Percentiles rank a stretch among this genome's conserved stretches.
Conservation (phyloP, 1,140 invertebrate genomes). For the Cydia fagiglandana region DNA sequence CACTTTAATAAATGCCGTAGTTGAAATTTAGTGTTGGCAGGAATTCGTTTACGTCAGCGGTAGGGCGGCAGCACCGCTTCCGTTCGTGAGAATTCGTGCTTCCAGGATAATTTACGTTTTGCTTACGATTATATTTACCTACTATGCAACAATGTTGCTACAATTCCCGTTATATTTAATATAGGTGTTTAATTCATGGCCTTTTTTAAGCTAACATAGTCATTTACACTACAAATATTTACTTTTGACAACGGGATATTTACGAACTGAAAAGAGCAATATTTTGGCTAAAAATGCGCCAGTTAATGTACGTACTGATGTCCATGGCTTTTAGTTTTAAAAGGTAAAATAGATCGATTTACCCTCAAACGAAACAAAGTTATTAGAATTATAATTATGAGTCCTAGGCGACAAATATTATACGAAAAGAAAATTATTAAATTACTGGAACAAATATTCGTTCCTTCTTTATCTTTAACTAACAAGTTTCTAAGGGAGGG, state of each 20-base stretch:
- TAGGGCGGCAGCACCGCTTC: background rate
- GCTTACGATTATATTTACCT: slow-evolving; percentile 5
- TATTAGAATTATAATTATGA: too few species aligned
- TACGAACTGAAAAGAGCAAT: too few species aligned
- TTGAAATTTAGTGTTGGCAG: background rate
- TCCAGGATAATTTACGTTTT: background rate
- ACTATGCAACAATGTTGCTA: slow-evolving; percentile 6
- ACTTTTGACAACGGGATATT: too few species aligned
- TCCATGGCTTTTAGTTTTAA: too few species aligned
- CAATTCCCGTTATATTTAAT: background rate
- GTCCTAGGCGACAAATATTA: too few species aligned
- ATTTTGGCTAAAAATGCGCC: too few species aligned
- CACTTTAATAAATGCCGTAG: background rate
- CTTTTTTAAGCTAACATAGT: too few species aligned
- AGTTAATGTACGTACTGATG: too few species aligned
- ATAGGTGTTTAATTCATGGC: background rate
- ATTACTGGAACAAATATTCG: background rate
- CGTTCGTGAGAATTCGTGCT: background rate
- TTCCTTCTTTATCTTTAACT: background rate
- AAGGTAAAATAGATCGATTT: too few species aligned
- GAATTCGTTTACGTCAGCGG: slow-evolving; percentile 14
- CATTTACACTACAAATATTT: too few species aligned
- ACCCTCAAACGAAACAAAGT: too few species aligned
- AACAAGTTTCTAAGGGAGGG: background rate
- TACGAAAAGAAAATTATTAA: too few species aligned